Conservation (phyloP, 2,888 invertebrate species). For the Nebria salina region DNA sequence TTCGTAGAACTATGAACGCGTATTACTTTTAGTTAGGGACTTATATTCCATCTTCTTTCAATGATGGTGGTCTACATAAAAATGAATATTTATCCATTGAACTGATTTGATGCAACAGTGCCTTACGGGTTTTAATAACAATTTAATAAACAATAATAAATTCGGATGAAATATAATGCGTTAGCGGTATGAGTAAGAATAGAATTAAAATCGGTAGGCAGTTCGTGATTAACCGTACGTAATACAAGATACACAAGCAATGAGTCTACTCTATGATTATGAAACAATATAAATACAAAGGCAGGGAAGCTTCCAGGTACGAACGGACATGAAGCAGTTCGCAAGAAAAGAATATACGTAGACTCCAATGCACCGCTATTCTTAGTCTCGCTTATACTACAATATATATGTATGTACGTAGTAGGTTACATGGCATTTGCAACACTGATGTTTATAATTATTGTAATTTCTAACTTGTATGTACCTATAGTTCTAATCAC, state of each 20-base stretch:
- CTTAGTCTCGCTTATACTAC: not conserved
- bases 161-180: not conserved
- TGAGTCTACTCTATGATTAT: slow-evolving; percentile 41
- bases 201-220: slow-evolving; percentile 42
- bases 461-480: slow-evolving; percentile 35
- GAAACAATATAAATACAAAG: slow-evolving; percentile 42
- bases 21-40: too few relatives aligned
- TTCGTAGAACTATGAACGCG: too few relatives aligned
- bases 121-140: not conserved
- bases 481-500: slow-evolving; percentile 29
- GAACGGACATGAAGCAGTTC: not conserved
- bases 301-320: slow-evolving; percentile 38
- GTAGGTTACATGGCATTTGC: slow-evolving; percentile 3
- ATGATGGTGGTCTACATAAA: too few relatives aligned
- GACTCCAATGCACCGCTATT: not conserved
- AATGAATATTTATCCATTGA: too few relatives aligned
- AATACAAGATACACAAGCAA: slow-evolving; percentile 43
- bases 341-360: not conserved
- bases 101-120: not conserved
- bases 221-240: slow-evolving; percentile 38
- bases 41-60: too few relatives aligned
- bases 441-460: slow-evolving; percentile 34
- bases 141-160: not conserved
- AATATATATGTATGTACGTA: not conserved
- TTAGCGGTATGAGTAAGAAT: slow-evolving; percentile 11